A percentile compares a stretch with the other conserved stretches of the same genome.
Evolutionary conservation across 2,113 vertebrate species (phyloP).

Genomic region (Agelaius tricolor): DNA sequence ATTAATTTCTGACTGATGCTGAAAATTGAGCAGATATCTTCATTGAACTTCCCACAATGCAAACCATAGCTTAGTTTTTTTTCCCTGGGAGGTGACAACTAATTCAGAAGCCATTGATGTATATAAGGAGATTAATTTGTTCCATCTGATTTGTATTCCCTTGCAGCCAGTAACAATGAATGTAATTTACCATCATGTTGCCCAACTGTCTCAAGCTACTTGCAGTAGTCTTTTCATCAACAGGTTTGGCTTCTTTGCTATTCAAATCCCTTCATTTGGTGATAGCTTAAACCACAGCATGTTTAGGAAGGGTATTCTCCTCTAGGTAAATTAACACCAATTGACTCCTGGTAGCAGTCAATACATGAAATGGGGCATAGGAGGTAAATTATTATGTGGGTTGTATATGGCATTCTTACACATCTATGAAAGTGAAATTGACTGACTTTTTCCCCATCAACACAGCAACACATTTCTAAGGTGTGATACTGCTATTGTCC

Average conservation of each 20-base stretch:
- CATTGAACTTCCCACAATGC: slow-evolving; percentile 48
- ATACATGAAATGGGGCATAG: neutral
- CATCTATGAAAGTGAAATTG: neutral
- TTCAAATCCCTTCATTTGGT: slow-evolving; percentile 37
- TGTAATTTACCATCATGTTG: slow-evolving; percentile 64
- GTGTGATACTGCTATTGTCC: neutral
- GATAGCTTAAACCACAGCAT: neutral
- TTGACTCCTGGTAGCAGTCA: neutral
- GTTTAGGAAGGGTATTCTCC: neutral
- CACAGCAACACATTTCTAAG: neutral
- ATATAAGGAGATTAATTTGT: slow-evolving; percentile 68
- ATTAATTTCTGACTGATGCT: slow-evolving; percentile 54
- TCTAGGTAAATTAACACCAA: neutral
- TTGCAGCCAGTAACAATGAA: slow-evolving; percentile 57
- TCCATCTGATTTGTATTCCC: slow-evolving; percentile 64
- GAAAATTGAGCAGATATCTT: slow-evolving; percentile 50
- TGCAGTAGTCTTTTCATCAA: slow-evolving; percentile 42
- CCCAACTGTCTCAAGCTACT: slow-evolving; percentile 57
- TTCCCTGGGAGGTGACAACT: slow-evolving; percentile 46
- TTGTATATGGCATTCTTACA: neutral
- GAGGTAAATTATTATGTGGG: neutral
- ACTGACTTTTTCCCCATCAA: neutral
- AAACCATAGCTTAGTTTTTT: neutral
- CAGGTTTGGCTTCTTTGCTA: slow-evolving; percentile 46
- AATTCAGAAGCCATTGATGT: slow-evolving; percentile 65